Evolutionary conservation across 1,140 invertebrate genomes (phyloP), one percentile per base, ranked within the genome.

Genomic region (Drosophila sucinea): DNA sequence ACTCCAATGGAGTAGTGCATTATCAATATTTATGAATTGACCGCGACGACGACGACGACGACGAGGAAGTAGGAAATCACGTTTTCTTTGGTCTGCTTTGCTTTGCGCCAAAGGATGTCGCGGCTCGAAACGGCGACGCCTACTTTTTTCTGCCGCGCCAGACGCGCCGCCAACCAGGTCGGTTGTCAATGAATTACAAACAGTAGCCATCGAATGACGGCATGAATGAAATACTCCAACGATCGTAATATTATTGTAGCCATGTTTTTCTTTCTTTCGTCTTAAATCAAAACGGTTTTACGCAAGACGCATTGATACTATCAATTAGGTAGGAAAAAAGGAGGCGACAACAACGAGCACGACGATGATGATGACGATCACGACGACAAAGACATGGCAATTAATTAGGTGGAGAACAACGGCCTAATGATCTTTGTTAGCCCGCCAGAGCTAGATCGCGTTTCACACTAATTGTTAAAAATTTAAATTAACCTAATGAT

Each of bases 61-160:
- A 90, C 77, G 70, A 90, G 84, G 84, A 89, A 89, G 78, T 89
- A 87, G 84, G 84, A 89, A 89, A 89, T 89, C 84, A 89, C 84
- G 84, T 89, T 67, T 70, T 70, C 73, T 60, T 30, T 70, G 57
- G 54, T 69, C 60, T 47, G 60, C 41, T 29, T 32, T 47, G 25
- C 17, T n/a, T 56, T 57, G 17, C 30, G 11, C 8, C 17, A 81
- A 85, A 87, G 83, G 83, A 87, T 87, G 83, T 77, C 68, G 73
- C 32, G 65, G 73, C 58, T 35, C 41, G 41, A 75, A 17, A 47
- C 47, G 68, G 63, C 75, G 83, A 83, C 83, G 83, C 83, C 83
- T 87, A 80, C 83, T 87, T 87, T 87, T 89, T 51, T 8, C 35
- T 86, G 77, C 72, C 66, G 30, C 33, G 38, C 55, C 71, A 87